Base-by-base conservation (phyloP, 2,797 vertebrate species). In the Alosa sapidissima region DNA sequence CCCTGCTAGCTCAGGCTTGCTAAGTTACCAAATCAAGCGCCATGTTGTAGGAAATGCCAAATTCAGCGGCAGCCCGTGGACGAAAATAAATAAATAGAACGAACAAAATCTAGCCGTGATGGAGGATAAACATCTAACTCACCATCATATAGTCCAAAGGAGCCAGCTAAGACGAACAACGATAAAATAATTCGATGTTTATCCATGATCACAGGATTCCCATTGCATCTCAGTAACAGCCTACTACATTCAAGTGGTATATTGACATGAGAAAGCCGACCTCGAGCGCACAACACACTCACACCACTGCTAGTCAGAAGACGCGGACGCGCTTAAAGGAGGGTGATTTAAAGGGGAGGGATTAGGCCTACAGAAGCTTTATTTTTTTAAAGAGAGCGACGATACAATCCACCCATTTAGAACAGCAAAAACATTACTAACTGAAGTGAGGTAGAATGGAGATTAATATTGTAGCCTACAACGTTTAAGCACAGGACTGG, bases 191-290 rank as follows among this genome's bases (percentile, higher is more conserved):
- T 87, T 86, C 86, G 84, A 21, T 89, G 83, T 86, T 91, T 90
- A 90, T 93, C 93, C 95, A 95, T 95, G 89, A 85, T 94, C 92
- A 87, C 90, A 88, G 45, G 85, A 93, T 68, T 91, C 90, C 88
- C 91, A 88, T 92, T 84, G 92, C 93, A 94, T 93, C 72, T 87
- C 89, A 93, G 91, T 89, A 86, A 83, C 72, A 78, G 72, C 41
- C 72, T 45, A 21, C 72, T 78, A 78, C 72, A 78, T 47, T 78
- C 14, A 47, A 78, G 72, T 78, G 36, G 36, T 47, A 36, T 78
- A 78, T 78, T 78, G 72, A 78, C 72, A 78, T 41, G 36, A 78
- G 72, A 36, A 78, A 78, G 41, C 72, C 6, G 72, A 78, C 72
- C 36, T 78, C 41, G 24, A 65, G n/a, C 49, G 58, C 72, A 78